A percentile compares a stretch with the other conserved stretches of the same genome.
Evolutionary conservation across 2,113 vertebrate species (phyloP).

Genomic region (Sander vitreus): DNA sequence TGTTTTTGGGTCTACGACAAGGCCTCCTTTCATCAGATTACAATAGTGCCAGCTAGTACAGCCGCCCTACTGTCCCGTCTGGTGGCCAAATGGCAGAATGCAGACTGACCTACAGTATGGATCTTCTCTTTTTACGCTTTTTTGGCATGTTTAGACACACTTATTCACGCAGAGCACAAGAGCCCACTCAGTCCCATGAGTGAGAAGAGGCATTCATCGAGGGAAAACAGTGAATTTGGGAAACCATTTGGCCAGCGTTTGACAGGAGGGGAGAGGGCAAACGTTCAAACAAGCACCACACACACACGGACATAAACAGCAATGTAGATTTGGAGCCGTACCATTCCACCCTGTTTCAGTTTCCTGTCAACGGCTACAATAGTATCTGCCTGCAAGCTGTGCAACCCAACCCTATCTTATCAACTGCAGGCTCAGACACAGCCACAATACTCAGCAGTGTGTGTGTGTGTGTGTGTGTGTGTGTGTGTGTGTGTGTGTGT

Average conservation of each 20-base stretch:
- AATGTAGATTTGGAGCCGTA: slow-evolving; percentile 37
- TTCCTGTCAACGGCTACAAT: slow-evolving; percentile 74
- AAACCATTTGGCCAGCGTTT: slow-evolving; percentile 54
- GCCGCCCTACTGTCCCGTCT: slow-evolving; percentile 70
- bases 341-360: slow-evolving; percentile 54
- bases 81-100: slow-evolving; percentile 66
- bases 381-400: slow-evolving; percentile 73
- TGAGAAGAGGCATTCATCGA: slow-evolving; percentile 61
- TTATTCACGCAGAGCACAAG: slow-evolving; percentile 63
- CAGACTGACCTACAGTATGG: slow-evolving; percentile 65
- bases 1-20: slow-evolving; percentile 63
- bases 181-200: slow-evolving; percentile 56
- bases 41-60: slow-evolving; percentile 78
- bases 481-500: slow-evolving; percentile 26
- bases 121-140: slow-evolving; percentile 31
- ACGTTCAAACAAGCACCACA: slow-evolving; percentile 44
- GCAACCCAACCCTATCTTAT: slow-evolving; percentile 78
- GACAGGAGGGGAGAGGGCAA: slow-evolving; percentile 43
- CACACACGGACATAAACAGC: slow-evolving; percentile 42
- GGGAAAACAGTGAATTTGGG: slow-evolving; percentile 49
- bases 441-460: slow-evolving; percentile 53
- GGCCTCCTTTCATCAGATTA: slow-evolving; percentile 69
- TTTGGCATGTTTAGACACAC: slow-evolving; percentile 23
- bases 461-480: slow-evolving; percentile 11
- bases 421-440: slow-evolving; percentile 73